Conservation (phyloP, 2,888 invertebrate genomes). For the Sinohyriopsis cumingii region DNA sequence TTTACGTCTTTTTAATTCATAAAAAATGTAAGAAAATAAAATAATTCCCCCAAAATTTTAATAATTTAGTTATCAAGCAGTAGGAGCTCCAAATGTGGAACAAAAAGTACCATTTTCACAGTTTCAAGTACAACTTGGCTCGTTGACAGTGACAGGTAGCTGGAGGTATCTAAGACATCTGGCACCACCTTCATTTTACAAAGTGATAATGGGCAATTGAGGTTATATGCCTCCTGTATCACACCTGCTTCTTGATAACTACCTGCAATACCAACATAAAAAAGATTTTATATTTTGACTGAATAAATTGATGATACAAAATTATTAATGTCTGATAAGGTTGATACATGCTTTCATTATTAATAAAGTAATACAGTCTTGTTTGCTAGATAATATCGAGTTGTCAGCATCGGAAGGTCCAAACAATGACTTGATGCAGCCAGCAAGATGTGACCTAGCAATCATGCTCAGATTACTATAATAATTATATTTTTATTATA, state of each 20-base stretch:
- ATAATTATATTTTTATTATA: too few relatives aligned
- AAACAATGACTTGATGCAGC: too few relatives aligned
- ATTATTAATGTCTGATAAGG: too few relatives aligned
- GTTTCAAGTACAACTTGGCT: slow-evolving; percentile 70
- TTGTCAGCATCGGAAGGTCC: too few relatives aligned
- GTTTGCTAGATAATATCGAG: too few relatives aligned
- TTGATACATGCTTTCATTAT: too few relatives aligned
- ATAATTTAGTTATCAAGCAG: neutral
- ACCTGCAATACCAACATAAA: slow-evolving; percentile 47
- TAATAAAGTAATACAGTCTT: too few relatives aligned
- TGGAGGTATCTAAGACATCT: slow-evolving; percentile 1
- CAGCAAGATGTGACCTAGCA: too few relatives aligned
- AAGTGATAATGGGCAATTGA: slow-evolving; percentile 67
- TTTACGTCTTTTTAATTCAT: too few relatives aligned
- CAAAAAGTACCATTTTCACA: slow-evolving; percentile 66
- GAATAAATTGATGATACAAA: too few relatives aligned
- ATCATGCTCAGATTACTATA: too few relatives aligned
- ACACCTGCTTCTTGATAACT: slow-evolving; percentile 71
- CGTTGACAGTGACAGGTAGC: slow-evolving; percentile 61
- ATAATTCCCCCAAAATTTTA: neutral
- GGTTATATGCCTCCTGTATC: slow-evolving; percentile 70
- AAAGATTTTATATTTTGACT: too few relatives aligned
- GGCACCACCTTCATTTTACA: slow-evolving; percentile 6
- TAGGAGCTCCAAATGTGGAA: neutral
- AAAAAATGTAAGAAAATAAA: neutral